phyloP scores from a whole-genome alignment of 2,888 invertebrate species.

The Sycophila texana region DNA sequence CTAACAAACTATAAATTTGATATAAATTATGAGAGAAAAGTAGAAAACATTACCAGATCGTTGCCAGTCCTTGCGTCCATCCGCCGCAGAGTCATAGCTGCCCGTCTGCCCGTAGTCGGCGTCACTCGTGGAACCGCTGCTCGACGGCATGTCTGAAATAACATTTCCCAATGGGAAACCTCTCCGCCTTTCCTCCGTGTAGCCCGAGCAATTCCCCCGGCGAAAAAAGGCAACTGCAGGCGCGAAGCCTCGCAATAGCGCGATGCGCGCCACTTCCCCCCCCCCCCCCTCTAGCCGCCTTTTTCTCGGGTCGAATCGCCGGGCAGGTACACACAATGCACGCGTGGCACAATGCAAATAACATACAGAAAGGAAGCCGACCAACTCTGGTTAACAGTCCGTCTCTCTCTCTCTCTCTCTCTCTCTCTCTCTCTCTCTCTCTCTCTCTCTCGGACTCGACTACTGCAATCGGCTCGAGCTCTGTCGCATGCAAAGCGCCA shows the following conservation, averaged over 20 bases:
- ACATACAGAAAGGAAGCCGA: too few relatives aligned
- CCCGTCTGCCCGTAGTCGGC: conserved; percentile 79
- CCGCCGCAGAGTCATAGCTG: conserved; percentile 78
- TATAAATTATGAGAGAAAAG: conserved; percentile 1
- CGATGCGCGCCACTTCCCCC: not conserved
- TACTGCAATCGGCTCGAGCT: conserved; percentile 17
- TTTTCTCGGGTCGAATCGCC: not conserved
- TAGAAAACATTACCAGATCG: conserved; percentile 71
- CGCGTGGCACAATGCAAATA: too few relatives aligned
- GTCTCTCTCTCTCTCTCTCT: too few relatives aligned
- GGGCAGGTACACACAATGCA: not conserved
- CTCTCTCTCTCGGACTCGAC: not conserved
- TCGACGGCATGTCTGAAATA: conserved; percentile 74
- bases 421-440: too few relatives aligned
- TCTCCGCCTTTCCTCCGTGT: not conserved
- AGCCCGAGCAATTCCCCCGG: too few relatives aligned
- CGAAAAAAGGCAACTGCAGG: conserved; percentile 13
- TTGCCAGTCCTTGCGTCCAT: conserved; percentile 72
- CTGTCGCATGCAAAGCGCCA: conserved; percentile 25
- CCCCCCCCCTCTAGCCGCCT: not conserved
- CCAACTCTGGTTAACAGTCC: too few relatives aligned
- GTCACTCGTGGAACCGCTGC: conserved; percentile 79
- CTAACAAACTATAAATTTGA: conserved; percentile 1
- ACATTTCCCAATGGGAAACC: conserved; percentile 15
- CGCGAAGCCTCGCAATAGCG: conserved; percentile 30